Evolutionary conservation across 1,140 invertebrate species (phyloP), one percentile per base, ranked within the genome.

Genomic region (Medauroidea extradentata): DNA sequence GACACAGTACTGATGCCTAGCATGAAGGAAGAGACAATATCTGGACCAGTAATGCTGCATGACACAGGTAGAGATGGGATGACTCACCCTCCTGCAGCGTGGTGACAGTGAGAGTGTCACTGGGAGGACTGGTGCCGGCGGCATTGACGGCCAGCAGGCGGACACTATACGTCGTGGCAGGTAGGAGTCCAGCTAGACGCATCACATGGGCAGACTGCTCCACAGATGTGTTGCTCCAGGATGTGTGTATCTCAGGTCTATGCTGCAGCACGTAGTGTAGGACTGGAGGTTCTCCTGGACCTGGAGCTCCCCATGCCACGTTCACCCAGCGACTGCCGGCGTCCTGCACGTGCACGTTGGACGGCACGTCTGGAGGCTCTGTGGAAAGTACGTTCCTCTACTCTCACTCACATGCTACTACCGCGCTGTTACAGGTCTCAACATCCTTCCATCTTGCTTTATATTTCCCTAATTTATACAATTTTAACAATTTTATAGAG

Each of bases 101-200:
- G 67, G 85, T 86, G 2, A 90, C 85, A n/a, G 85, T 82, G 5
- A 90, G 83, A 0, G 84, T 77, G 46, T 87, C 83, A 18, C 90
- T 92, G 27, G 86, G 88, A 16, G 83, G 74, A 58, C 92, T 91
- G 13, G 83, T 77, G 60, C 93, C 91, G 52, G 94, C 87, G 61
- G 87, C 83, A 71, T 94, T 94, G 62, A 90, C 84, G 24, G 91
- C 91, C 52, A 88, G 82, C 57, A 95, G 82, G 18, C 92, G 79
- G 53, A 94, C 83, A 65, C 86, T 84, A 67, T 95, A 96, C 2
- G 81, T 83, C 0, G 88, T 89, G 7, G 91, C 85, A 0, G 92
- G 91, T 62, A 84, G 82, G 9, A 94, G 74, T 38, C 75, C 76
- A 0, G 74, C 72, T 1, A 88, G 71, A 3, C 74, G 44, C 2